Base-by-base conservation (phyloP, 2,797 vertebrate genomes). In the Protosalanx chinensis region DNA sequence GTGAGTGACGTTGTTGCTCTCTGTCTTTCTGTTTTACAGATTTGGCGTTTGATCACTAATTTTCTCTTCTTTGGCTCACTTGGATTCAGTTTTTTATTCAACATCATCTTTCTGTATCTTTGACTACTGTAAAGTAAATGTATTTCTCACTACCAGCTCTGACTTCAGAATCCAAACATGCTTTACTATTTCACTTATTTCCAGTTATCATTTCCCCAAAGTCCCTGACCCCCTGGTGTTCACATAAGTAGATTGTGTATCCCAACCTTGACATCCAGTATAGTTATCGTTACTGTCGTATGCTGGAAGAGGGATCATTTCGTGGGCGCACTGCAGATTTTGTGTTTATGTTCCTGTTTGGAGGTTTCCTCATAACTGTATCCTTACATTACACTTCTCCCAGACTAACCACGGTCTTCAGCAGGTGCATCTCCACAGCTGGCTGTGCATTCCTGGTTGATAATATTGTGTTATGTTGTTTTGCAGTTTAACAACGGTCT, bases 51-150 rank as follows among this genome's bases (percentile, higher is more conserved):
- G 79, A 89, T 96, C 74, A 96, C 94, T 86, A 96, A 94, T 88
- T 96, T 95, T 90, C 91, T 96, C 74, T 96, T 96, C 91, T 96
- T 96, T 72, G 95, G 95, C 61, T 94, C 94, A 41, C 91, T 95
- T 76, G 94, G 94, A 89, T 95, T 96, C 90, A 95, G 94, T 82
- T 96, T 96, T 87, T 87, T 96, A 83, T 96, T 96, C 94, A 96
- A 96, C 86, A 95, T 96, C 92, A 93, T 95, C 85, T 96, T 96
- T 90, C 89, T 89, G 88, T 89, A 89, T 89, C 88, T 80, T 89
- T 72, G 8, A 29, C 12, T 23, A 18, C 23, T 12, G 15, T 63
- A 3, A 32, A 32, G 16, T 30, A 18, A 32, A 0, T 30, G 5
- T 62, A 35, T 13, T 29, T 15, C 18, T 32, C 15, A 32, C 6